Conservation (phyloP, 1,140 invertebrate genomes). For the Physella acuta region DNA sequence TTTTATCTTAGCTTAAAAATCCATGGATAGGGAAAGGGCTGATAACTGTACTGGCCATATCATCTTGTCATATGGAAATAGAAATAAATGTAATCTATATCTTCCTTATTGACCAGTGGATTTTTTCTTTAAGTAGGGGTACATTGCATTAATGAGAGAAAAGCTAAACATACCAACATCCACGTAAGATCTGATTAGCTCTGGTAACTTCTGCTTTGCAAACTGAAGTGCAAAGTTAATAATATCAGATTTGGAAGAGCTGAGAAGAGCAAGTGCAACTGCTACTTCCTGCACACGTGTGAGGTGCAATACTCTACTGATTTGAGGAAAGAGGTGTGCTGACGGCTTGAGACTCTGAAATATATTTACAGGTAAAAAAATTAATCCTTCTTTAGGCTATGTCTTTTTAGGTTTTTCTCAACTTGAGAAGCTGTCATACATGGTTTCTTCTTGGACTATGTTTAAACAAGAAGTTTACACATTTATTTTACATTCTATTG, state of each 20-base stretch:
- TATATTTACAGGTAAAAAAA: too few species aligned
- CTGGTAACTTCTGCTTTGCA: slow-evolving; percentile 78
- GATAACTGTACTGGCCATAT: neutral
- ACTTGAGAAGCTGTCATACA: too few species aligned
- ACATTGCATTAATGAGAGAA: too few species aligned
- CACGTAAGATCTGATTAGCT: slow-evolving; percentile 68
- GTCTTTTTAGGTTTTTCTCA: too few species aligned
- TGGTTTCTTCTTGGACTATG: too few species aligned
- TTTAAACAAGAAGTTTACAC: too few species aligned
- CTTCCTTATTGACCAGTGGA: too few species aligned
- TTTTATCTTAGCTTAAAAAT: too few species aligned
- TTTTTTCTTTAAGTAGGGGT: too few species aligned
- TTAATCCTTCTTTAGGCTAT: neutral
- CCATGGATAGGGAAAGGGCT: too few species aligned
- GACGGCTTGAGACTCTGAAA: slow-evolving; percentile 75
- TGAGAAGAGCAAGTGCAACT: slow-evolving; percentile 79
- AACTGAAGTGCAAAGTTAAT: slow-evolving; percentile 73
- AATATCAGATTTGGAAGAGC: slow-evolving; percentile 77
- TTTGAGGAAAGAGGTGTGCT: slow-evolving; percentile 75
- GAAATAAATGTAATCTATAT: neutral
- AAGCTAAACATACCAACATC: slow-evolving; percentile 72
- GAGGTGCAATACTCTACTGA: slow-evolving; percentile 81
- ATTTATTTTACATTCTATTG: too few species aligned
- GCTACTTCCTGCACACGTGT: slow-evolving; percentile 85
- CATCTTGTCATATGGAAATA: neutral